Evolutionary conservation across 2,888 invertebrate genomes (phyloP).

Genomic region (Hyposoter dolosus): DNA sequence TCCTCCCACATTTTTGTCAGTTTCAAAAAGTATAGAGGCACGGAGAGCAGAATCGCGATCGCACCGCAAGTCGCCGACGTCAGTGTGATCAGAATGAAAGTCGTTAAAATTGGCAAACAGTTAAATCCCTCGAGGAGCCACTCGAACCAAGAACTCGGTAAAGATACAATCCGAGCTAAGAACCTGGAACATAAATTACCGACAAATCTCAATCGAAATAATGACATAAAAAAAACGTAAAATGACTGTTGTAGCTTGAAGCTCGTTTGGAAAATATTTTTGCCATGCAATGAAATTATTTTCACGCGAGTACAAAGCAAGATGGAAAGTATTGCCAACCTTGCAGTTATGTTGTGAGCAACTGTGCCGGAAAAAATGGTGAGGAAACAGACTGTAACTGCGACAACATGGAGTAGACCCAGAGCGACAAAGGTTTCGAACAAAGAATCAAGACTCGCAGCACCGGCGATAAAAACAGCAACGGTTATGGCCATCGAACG

Average conservation of each 20-base stretch:
- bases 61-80: conserved; percentile 91
- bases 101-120: conserved; percentile 89
- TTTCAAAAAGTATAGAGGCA: conserved; percentile 85
- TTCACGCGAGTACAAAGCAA: not conserved
- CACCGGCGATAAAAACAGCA: conserved; percentile 73
- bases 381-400: conserved; percentile 86
- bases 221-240: not conserved
- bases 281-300: not conserved
- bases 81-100: conserved; percentile 88
- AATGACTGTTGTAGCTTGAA: not conserved
- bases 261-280: not conserved
- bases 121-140: conserved; percentile 89
- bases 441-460: conserved; percentile 72
- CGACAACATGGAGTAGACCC: conserved; percentile 85
- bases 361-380: conserved; percentile 90
- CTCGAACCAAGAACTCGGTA: conserved; percentile 86
- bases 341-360: conserved; percentile 88
- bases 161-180: conserved; percentile 84
- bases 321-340: conserved; percentile 84
- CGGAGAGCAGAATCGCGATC: conserved; percentile 86
- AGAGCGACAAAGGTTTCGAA: conserved; percentile 78
- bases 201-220: conserved; percentile 26
- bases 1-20: conserved; percentile 92
- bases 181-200: conserved; percentile 82
- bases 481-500: conserved; percentile 68